Evolutionary conservation across 2,797 vertebrate genomes (phyloP).

Genomic region (Gymnocypris eckloni): DNA sequence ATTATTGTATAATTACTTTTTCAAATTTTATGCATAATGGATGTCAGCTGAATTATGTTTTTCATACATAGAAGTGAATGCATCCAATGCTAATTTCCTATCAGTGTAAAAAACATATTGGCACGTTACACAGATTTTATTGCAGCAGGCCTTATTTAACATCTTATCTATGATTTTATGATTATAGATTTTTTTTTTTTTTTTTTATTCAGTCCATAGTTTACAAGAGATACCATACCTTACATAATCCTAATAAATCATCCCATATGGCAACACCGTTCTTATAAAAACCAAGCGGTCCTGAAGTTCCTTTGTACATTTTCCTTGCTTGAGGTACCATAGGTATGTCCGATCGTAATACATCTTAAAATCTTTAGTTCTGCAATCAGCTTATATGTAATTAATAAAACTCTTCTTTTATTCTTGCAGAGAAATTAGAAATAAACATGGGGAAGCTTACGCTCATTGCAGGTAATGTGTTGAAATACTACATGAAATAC

Average conservation of each 20-base stretch:
- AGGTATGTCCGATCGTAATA: conserved; percentile 49
- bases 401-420: conserved; percentile 9
- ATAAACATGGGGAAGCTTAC: conserved; percentile 68
- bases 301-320: neutral
- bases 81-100: neutral
- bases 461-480: conserved; percentile 68
- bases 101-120: neutral
- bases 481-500: neutral
- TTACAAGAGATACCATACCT: conserved; percentile 64
- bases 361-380: neutral
- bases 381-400: neutral
- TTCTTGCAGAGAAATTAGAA: conserved; percentile 2
- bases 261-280: conserved; percentile 23
- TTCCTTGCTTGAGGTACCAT: conserved; percentile 32
- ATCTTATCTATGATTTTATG: conserved; percentile 31
- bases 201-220: conserved; percentile 45
- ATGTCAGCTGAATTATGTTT: neutral
- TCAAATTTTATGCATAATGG: neutral
- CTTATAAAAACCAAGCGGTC: conserved; percentile 48
- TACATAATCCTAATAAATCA: conserved; percentile 41
- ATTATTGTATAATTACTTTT: neutral
- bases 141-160: neutral
- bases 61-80: neutral
- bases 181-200: neutral
- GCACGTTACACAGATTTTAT: neutral